Evolutionary conservation across 2,888 invertebrate genomes (phyloP).

Genomic region (Eustalomyia histrio): DNA sequence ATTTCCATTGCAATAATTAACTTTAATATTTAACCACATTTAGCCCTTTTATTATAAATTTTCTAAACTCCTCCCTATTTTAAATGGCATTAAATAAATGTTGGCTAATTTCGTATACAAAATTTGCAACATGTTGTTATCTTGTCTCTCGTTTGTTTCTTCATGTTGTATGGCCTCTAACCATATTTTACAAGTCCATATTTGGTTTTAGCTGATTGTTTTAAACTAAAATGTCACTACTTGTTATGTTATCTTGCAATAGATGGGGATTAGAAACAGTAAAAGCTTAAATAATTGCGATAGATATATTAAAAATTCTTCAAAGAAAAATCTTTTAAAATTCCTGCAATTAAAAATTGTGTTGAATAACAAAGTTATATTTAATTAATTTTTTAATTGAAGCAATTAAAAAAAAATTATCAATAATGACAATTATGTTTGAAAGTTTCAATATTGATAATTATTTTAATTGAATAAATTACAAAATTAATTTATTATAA

Average conservation of each 20-base stretch:
- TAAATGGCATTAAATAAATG: neutral
- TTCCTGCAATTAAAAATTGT: too few relatives aligned
- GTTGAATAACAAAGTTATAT: too few relatives aligned
- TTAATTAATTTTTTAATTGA: too few relatives aligned
- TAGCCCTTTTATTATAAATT: neutral
- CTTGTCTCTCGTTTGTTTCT: neutral
- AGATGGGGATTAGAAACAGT: neutral
- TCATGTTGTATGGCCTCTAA: conserved; percentile 46
- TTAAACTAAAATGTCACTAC: conserved; percentile 54
- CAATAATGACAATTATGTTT: too few relatives aligned
- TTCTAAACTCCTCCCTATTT: neutral
- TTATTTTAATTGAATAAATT: too few relatives aligned
- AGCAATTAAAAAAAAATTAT: too few relatives aligned
- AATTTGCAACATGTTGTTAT: neutral
- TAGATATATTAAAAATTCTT: too few relatives aligned
- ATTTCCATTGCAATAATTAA: too few relatives aligned
- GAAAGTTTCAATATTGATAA: too few relatives aligned
- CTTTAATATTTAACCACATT: neutral
- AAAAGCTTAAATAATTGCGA: neutral
- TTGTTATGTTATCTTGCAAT: conserved; percentile 22
- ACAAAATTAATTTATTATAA: too few relatives aligned
- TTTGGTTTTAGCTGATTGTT: conserved; percentile 52
- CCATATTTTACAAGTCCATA: conserved; percentile 46
- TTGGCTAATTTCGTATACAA: neutral
- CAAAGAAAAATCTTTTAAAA: too few relatives aligned